Evolutionary conservation across 1,140 invertebrate genomes (phyloP), one percentile per base, ranked within the genome.

Genomic region (Galleria mellonella): DNA sequence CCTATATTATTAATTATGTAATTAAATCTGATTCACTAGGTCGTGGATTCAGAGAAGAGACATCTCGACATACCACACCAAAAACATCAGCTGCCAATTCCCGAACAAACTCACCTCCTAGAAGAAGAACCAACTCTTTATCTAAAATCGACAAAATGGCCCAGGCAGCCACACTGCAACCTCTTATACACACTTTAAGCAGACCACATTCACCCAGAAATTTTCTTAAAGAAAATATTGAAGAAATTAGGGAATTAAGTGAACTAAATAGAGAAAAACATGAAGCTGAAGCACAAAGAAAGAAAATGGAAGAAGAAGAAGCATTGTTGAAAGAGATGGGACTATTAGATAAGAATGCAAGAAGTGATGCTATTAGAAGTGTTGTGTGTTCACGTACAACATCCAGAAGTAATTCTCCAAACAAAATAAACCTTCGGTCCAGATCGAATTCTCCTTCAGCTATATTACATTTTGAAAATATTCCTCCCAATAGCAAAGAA

Each of bases 201-300:
- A 61, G 67, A 44, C 70, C 77, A 5, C 72, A 73, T 37, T 73
- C 75, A 9, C 82, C 82, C 0, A 72, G 83, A 52, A 81, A 87
- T 38, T 87, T 84, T 40, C 59, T 87, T 1, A 86, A 82, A 68
- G 74, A 86, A 66, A 87, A 87, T 39, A 87, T 85, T 39, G 74
- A 86, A 66, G 86, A 84, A 71, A 57, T 87, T 2, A 81, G 82
- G 70, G 86, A 84, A 59, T 23, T 86, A 5, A 87, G 86, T 44
- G 78, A 87, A 36, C 49, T 87, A 13, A 87, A 87, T 44, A 78
- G 78, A 68, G 86, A 87, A 62, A 83, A 79, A 37, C 75, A 87
- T 41, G 78, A 84, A 73, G 81, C 82, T 3, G 70, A 85, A 55
- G 84, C 83, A 33, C 82, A 87, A 50, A 62, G 68, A 32, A 83